Conservation (phyloP, 2,797 vertebrate species). For the Arctocebus calabarensis region DNA sequence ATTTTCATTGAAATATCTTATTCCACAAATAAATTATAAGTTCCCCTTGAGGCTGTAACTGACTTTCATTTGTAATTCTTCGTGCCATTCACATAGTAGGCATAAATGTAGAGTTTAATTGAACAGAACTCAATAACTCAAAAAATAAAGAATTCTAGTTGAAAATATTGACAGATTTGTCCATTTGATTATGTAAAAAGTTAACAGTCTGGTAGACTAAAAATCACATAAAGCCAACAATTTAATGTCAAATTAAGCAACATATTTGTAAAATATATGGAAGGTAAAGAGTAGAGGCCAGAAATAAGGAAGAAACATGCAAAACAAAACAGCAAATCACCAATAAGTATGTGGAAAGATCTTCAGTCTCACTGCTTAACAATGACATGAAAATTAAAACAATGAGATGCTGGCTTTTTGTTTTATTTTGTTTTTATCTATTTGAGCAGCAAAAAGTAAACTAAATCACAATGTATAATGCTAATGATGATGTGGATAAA, state of each 20-base stretch:
- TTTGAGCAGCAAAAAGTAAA: not conserved
- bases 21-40: conserved; percentile 9
- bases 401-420: not conserved
- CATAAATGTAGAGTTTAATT: not conserved
- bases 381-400: not conserved
- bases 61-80: conserved; percentile 24
- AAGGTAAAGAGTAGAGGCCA: not conserved
- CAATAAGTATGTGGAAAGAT: not conserved
- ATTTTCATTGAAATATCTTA: conserved; percentile 51
- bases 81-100: not conserved
- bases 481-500: not conserved
- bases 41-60: not conserved
- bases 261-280: not conserved
- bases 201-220: conserved; percentile 1
- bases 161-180: conserved; percentile 35
- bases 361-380: not conserved
- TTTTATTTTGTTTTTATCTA: not conserved
- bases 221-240: conserved; percentile 33
- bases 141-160: not conserved
- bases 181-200: not conserved
- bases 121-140: not conserved
- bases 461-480: not conserved
- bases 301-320: not conserved
- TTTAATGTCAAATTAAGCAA: not conserved
- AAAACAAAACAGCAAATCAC: not conserved